Evolutionary conservation across 2,888 invertebrate species (phyloP).

Genomic region (Molorchus minor): DNA sequence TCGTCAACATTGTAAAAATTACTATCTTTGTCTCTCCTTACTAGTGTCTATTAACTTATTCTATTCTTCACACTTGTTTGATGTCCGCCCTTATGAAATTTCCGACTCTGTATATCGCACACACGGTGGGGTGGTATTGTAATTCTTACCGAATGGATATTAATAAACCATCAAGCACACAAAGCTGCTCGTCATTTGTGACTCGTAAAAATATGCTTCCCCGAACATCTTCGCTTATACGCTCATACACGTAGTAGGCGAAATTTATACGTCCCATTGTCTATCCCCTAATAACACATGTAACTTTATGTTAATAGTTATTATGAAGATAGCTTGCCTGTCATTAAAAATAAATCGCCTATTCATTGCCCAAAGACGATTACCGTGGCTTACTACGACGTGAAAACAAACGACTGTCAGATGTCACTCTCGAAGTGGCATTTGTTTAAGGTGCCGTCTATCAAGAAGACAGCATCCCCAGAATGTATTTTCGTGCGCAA

Average conservation of each 20-base stretch:
- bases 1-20: too few species aligned
- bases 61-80: too few species aligned
- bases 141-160: slow-evolving; percentile 8
- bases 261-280: slow-evolving; percentile 39
- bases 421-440: slow-evolving; percentile 35
- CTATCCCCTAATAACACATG: slow-evolving; percentile 35
- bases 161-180: slow-evolving; percentile 27
- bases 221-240: slow-evolving; percentile 26
- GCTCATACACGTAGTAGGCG: too few species aligned
- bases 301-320: slow-evolving; percentile 38
- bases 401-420: slow-evolving; percentile 41
- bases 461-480: slow-evolving; percentile 29
- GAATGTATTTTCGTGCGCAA: slow-evolving; percentile 28
- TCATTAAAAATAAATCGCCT: slow-evolving; percentile 38
- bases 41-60: too few species aligned
- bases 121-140: slow-evolving; percentile 1
- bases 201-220: slow-evolving; percentile 30
- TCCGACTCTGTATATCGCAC: too few species aligned
- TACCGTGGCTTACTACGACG: slow-evolving; percentile 32
- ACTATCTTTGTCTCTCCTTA: too few species aligned
- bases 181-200: slow-evolving; percentile 26
- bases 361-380: slow-evolving; percentile 38
- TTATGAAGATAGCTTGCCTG: slow-evolving; percentile 39
- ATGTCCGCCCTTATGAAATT: too few species aligned
- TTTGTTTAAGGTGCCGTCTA: slow-evolving; percentile 41